phyloP scores from a whole-genome alignment of 2,888 invertebrate species.

The Trachelus iudaicus region DNA sequence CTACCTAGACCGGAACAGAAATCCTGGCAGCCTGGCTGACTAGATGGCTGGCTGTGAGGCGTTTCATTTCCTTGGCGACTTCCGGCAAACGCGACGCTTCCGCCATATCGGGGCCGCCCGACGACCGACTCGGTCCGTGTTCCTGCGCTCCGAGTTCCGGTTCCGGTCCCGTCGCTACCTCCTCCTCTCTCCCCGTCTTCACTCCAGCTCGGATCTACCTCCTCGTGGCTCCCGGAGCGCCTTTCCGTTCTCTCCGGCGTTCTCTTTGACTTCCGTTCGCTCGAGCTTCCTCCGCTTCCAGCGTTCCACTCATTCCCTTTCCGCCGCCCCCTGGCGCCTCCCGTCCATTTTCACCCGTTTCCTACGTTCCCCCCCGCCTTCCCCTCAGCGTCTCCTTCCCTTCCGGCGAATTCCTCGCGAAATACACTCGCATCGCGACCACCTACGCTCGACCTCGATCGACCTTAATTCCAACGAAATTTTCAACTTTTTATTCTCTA shows the following conservation, averaged over 20 bases:
- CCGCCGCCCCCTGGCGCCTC: conserved; percentile 20
- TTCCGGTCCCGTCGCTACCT: conserved; percentile 48
- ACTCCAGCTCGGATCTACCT: conserved; percentile 12
- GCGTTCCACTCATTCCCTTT: conserved; percentile 31
- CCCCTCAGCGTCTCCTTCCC: neutral
- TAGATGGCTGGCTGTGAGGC: conserved; percentile 37
- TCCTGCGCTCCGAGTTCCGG: conserved; percentile 55
- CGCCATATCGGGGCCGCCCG: conserved; percentile 55
- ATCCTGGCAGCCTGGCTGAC: conserved; percentile 13
- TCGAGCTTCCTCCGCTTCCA: conserved; percentile 28
- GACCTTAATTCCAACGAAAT: neutral
- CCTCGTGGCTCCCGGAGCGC: conserved; percentile 20
- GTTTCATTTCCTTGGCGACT: conserved; percentile 65
- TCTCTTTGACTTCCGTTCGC: conserved; percentile 54
- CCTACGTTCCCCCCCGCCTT: neutral
- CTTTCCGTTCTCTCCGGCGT: conserved; percentile 50
- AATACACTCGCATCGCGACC: neutral
- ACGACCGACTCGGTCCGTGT: conserved; percentile 44
- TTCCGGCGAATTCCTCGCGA: neutral
- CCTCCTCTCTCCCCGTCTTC: conserved; percentile 12
- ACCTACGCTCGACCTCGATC: neutral
- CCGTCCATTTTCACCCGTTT: neutral
- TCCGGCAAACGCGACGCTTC: conserved; percentile 65
- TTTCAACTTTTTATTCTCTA: neutral
- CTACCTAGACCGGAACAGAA: conserved; percentile 14